A percentile compares a stretch with the other conserved stretches of the same genome.
Evolutionary conservation across 2,888 invertebrate species (phyloP).

Genomic region (Eupithecia tripunctaria): DNA sequence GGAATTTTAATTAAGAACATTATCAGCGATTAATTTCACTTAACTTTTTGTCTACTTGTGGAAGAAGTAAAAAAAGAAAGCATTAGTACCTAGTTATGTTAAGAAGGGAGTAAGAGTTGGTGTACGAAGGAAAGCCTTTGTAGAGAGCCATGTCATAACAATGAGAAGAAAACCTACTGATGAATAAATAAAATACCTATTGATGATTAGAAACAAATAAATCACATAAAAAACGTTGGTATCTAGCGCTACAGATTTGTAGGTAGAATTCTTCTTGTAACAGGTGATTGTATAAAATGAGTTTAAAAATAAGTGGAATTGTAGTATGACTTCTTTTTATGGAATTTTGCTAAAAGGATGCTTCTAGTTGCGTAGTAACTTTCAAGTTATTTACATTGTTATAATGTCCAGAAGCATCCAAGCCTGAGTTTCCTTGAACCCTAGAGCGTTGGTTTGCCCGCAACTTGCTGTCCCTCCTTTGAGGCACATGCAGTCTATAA

Average conservation of each 20-base stretch:
- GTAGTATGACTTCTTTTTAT: background rate
- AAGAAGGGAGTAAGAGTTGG: too few species aligned
- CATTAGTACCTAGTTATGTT: too few species aligned
- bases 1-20: too few species aligned
- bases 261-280: background rate
- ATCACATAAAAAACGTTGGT: background rate
- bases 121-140: background rate
- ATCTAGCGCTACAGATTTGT: background rate
- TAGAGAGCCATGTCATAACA: background rate
- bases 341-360: background rate
- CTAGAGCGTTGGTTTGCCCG: slow-evolving; percentile 41
- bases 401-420: slow-evolving; percentile 33
- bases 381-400: background rate
- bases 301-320: background rate
- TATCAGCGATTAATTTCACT: too few species aligned
- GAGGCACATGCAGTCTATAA: slow-evolving; percentile 73
- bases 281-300: background rate
- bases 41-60: too few species aligned
- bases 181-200: background rate
- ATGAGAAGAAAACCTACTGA: background rate
- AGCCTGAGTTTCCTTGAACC: slow-evolving; percentile 59
- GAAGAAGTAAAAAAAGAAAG: too few species aligned
- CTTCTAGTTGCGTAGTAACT: background rate
- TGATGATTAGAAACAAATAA: background rate
- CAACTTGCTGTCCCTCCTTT: slow-evolving; percentile 65